Base-by-base conservation (phyloP, 37 sponge, comb jelly and placozoan genomes). In the Aplysina aerophoba region DNA sequence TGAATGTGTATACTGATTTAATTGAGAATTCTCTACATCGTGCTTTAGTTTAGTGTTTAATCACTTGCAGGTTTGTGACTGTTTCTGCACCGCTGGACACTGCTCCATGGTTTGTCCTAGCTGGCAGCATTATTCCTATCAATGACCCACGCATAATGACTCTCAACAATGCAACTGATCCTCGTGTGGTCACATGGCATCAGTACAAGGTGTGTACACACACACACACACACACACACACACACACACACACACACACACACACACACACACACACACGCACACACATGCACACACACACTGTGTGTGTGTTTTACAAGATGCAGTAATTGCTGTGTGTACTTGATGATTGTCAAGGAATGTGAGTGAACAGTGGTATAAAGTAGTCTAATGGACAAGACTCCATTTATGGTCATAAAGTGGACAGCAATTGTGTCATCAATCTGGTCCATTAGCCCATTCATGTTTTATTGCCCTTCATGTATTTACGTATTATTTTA, bases 161-260 rank as follows among this genome's bases (percentile, higher is more conserved):
- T 55, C 85, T 89, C 28, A 89, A 89, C 71, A 89, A 84, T 84
- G 89, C 89, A 63, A 89, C 89, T 24, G 79, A 89, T 57, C 24
- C 66, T 30, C 59, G 59, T 65, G 85, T 89, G 15, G 50, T 79
- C 33, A 89, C 89, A 44, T 85, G 80, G 85, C 20, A 85, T 53
- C 27, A 84, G 13, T 38, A 85, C 21, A 33, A 60, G 36, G 82
- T 59, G 15, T 37, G 82, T 59, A 82, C 36, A 19, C 64, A 81
- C 4, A 81, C 15, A 28, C 36, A 59, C 35, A 39, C 82, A 81
- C 64, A 81, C 82, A 81, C 74, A 83, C 84, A 68, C 55, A 83
- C 54, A 55, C 19, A 38, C 54, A 83, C 28, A 55, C 38, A n/a
- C 28, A 81, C 64, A 34, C 28, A 81, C 64, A 60, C 28, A 34